phyloP scores from a whole-genome alignment of 2,113 vertebrate genomes.

The Heliornis fulica region DNA sequence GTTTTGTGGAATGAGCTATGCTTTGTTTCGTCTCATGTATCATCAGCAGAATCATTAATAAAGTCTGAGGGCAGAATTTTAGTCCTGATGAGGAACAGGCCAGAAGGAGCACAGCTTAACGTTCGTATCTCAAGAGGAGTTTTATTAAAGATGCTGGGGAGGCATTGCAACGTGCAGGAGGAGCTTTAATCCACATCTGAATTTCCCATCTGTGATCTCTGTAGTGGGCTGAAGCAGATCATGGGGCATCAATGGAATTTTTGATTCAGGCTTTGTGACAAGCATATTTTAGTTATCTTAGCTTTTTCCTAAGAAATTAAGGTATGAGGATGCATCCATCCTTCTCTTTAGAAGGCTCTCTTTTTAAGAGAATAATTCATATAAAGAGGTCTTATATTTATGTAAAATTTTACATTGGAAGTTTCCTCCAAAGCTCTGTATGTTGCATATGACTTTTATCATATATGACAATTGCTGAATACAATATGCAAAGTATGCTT shows the following conservation, averaged over 20 bases:
- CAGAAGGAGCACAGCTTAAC: neutral
- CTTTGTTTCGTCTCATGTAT: conserved; percentile 37
- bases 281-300: neutral
- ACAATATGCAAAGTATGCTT: neutral
- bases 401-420: neutral
- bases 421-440: neutral
- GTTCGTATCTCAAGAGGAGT: neutral
- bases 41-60: conserved; percentile 20
- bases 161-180: neutral
- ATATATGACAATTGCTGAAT: neutral
- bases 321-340: neutral
- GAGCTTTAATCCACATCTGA: neutral
- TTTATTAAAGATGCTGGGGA: neutral
- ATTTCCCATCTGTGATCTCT: neutral
- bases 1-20: conserved; percentile 5
- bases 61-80: conserved; percentile 16
- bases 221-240: neutral
- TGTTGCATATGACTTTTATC: neutral
- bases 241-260: neutral
- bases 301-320: neutral
- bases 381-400: neutral
- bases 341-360: neutral
- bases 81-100: neutral
- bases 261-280: neutral
- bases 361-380: neutral